Evolutionary conservation across 2,113 vertebrate species (phyloP).

Genomic region (Tragulus kanchil): DNA sequence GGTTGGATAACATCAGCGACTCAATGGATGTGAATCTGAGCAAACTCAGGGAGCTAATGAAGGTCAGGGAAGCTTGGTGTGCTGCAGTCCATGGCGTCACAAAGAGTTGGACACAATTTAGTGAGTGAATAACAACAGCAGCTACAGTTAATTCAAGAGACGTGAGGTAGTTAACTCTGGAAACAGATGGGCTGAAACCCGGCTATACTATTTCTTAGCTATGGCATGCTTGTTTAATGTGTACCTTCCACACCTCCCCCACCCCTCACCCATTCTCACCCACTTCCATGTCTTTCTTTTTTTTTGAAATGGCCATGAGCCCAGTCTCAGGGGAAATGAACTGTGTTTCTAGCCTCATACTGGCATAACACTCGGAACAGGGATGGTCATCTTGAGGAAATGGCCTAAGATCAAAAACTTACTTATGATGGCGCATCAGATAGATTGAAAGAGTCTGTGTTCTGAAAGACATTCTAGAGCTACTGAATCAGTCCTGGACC

Average conservation of each 20-base stretch:
- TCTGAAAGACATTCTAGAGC: slow-evolving; percentile 15
- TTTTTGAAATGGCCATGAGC: background rate
- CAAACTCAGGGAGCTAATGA: background rate
- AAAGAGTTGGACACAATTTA: background rate
- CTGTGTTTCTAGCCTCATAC: background rate
- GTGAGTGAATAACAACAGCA: background rate
- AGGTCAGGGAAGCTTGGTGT: background rate
- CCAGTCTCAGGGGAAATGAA: background rate
- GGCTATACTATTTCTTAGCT: slow-evolving; percentile 1
- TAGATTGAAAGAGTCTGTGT: slow-evolving; percentile 9
- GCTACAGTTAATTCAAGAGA: background rate
- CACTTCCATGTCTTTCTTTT: slow-evolving; percentile 6
- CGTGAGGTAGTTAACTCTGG: background rate
- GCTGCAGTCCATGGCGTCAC: background rate
- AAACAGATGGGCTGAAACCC: background rate
- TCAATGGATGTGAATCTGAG: background rate
- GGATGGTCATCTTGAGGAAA: slow-evolving; percentile 34
- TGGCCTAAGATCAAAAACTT: background rate
- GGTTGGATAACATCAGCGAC: background rate
- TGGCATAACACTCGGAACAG: background rate
- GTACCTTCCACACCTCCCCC: background rate
- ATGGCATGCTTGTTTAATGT: background rate
- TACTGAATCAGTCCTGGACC: slow-evolving; percentile 13
- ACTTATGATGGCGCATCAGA: slow-evolving; percentile 9
- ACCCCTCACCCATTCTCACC: background rate